A percentile compares a stretch with the other conserved stretches of the same genome.
phyloP scores from a whole-genome alignment of 2,113 vertebrate species.

The Emberiza fucata region DNA sequence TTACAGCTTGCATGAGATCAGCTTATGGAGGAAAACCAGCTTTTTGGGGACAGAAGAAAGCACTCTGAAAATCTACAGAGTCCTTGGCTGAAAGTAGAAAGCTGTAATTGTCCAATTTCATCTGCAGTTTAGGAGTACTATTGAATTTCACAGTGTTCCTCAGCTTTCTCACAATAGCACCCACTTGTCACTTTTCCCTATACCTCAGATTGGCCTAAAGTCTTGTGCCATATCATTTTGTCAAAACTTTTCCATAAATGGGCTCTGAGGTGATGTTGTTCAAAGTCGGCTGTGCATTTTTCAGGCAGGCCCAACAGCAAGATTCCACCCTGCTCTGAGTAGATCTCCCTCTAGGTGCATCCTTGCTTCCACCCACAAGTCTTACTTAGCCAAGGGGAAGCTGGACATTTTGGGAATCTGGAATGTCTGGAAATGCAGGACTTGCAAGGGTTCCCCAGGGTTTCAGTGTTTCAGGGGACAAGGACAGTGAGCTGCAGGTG shows the following conservation, averaged over 20 bases:
- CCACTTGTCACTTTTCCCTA: background rate
- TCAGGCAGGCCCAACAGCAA: background rate
- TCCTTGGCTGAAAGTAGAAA: background rate
- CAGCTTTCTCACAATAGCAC: background rate
- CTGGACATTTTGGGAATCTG: background rate
- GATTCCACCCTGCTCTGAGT: background rate
- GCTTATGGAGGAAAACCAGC: background rate
- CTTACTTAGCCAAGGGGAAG: background rate
- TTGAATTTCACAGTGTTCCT: background rate
- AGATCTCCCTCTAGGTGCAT: background rate
- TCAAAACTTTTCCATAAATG: background rate
- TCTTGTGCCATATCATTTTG: background rate
- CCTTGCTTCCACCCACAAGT: background rate
- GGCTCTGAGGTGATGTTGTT: background rate
- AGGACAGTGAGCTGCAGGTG: background rate
- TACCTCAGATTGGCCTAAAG: background rate
- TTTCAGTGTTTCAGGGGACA: background rate
- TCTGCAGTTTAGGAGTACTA: background rate
- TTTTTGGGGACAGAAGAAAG: background rate
- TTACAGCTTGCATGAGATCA: background rate
- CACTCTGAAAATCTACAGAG: background rate
- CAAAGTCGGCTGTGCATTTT: background rate
- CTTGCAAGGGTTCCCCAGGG: background rate
- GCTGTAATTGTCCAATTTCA: background rate
- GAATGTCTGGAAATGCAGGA: background rate